These are phyloP conservation scores for Pristionchus fissidentatus DNA, from an alignment of 2,888 invertebrate genomes.

Conservation along the genomic window DNA sequence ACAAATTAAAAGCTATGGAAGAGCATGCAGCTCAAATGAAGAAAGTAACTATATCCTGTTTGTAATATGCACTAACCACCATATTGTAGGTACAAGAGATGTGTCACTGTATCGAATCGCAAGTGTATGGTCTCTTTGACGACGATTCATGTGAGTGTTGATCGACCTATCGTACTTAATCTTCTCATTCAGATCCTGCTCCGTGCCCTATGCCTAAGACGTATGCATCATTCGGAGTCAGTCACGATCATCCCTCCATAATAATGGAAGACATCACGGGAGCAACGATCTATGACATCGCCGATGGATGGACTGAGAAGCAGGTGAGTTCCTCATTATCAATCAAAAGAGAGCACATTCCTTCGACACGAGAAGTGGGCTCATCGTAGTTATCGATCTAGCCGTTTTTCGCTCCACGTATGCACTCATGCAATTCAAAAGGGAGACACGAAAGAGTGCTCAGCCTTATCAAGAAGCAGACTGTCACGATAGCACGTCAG, in stretches of 20 bases:
- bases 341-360: too few species aligned
- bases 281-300: slow-evolving; percentile 35
- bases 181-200: background rate
- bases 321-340: too few species aligned
- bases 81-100: slow-evolving; percentile 36
- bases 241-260: slow-evolving; percentile 36
- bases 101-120: slow-evolving; percentile 24
- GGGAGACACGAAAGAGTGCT: background rate
- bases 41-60: background rate
- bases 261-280: slow-evolving; percentile 45
- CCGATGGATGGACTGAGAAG: slow-evolving; percentile 43
- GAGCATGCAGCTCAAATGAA: background rate
- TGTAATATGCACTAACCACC: background rate
- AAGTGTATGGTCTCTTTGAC: slow-evolving; percentile 25
- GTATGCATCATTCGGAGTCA: slow-evolving; percentile 16
- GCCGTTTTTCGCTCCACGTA: too few species aligned
- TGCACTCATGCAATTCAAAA: too few species aligned
- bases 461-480: background rate
- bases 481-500: background rate
- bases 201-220: slow-evolving; percentile 45
- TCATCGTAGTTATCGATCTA: too few species aligned
- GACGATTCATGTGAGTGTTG: background rate
- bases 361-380: too few species aligned
- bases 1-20: background rate
- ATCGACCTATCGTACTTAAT: background rate